A percentile compares a stretch with the other conserved stretches of the same genome.
These are phyloP conservation scores for Pycnomerus fuliginosus DNA, from an alignment of 2,888 invertebrate genomes.

Conservation along the genomic window DNA sequence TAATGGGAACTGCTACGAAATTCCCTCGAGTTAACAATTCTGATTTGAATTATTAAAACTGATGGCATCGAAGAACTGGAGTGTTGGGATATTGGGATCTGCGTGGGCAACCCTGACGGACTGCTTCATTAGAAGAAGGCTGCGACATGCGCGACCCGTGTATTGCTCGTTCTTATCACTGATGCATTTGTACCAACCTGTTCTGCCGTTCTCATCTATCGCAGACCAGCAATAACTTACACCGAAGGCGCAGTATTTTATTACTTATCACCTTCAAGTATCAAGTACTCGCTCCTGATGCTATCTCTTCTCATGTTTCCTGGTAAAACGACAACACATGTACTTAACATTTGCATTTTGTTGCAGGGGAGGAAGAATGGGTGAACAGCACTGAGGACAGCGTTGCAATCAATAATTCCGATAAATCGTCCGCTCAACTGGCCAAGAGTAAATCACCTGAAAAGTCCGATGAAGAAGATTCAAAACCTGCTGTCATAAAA, in stretches of 20 bases:
- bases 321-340: constrained; percentile 28
- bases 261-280: constrained; percentile 40
- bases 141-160: constrained; percentile 50
- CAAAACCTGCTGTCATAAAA: constrained; percentile 40
- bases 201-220: constrained; percentile 37
- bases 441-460: constrained; percentile 57
- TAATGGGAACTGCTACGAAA: no score
- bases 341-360: constrained; percentile 33
- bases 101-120: constrained; percentile 49
- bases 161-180: constrained; percentile 49
- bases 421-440: constrained; percentile 32
- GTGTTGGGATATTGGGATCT: no score
- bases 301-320: constrained; percentile 39
- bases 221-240: constrained; percentile 36
- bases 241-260: constrained; percentile 38
- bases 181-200: constrained; percentile 50
- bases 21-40: no score
- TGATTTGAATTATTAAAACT: no score
- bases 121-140: constrained; percentile 52
- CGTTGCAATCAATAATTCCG: constrained; percentile 42
- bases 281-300: constrained; percentile 37
- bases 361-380: constrained; percentile 69
- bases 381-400: constrained; percentile 58
- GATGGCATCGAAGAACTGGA: no score
- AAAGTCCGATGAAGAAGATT: constrained; percentile 31